phyloP scores from a whole-genome alignment of 2,888 invertebrate genomes.

The Spodoptera littoralis region DNA sequence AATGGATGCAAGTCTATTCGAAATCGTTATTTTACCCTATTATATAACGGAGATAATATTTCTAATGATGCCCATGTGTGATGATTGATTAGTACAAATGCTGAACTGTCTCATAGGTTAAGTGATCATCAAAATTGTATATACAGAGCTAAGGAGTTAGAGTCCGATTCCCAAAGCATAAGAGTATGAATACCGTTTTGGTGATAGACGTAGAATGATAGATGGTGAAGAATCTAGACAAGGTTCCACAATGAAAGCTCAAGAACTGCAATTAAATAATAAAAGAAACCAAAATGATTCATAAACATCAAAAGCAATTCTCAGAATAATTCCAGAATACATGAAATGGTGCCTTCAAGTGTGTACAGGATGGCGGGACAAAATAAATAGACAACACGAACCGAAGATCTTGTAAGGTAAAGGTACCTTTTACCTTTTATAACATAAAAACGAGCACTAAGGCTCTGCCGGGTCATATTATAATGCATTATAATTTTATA shows the following conservation, averaged over 20 bases:
- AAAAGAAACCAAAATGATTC: conserved; percentile 10
- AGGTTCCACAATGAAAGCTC: neutral
- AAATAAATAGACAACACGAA: conserved; percentile 52
- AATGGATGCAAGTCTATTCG: conserved; percentile 31
- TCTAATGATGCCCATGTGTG: too few relatives aligned
- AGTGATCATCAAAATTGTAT: too few relatives aligned
- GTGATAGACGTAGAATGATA: too few relatives aligned
- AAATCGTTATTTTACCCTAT: conserved; percentile 3
- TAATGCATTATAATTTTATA: conserved; percentile 89
- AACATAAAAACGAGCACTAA: conserved; percentile 70
- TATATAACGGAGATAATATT: too few relatives aligned
- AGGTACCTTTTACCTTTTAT: conserved; percentile 65
- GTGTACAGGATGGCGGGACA: conserved; percentile 45
- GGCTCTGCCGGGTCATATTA: conserved; percentile 73
- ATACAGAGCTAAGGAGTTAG: too few relatives aligned
- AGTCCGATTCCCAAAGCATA: too few relatives aligned
- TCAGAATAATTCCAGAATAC: conserved; percentile 23
- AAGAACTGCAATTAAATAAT: conserved; percentile 3
- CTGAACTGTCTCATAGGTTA: too few relatives aligned
- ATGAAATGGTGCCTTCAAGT: conserved; percentile 40
- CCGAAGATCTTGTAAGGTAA: conserved; percentile 38
- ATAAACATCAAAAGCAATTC: conserved; percentile 9
- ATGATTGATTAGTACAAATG: too few relatives aligned
- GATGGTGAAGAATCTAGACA: neutral
- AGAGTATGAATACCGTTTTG: too few relatives aligned